Evolutionary conservation across 2,888 invertebrate species (phyloP).

Genomic region (Cosmia trapezina): DNA sequence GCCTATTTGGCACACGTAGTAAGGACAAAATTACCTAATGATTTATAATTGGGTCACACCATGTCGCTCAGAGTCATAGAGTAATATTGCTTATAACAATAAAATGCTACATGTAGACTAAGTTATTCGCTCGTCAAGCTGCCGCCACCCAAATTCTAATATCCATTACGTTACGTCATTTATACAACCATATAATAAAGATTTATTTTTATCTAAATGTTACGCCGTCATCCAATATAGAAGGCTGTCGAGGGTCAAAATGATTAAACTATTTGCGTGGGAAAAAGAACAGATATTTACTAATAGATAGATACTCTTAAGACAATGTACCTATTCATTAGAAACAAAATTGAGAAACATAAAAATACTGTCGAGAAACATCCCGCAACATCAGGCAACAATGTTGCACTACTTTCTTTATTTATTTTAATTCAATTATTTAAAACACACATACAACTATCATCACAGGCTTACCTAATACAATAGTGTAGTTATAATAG

Average conservation of each 20-base stretch:
- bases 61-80: too few relatives aligned
- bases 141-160: background rate
- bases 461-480: too few relatives aligned
- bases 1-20: too few relatives aligned
- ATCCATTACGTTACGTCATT: conserved; percentile 10
- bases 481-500: too few relatives aligned
- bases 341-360: background rate
- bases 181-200: background rate
- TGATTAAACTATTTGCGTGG: background rate
- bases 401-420: background rate
- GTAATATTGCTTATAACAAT: background rate
- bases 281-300: background rate
- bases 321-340: background rate
- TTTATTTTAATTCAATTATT: too few relatives aligned
- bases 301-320: background rate
- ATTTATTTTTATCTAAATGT: background rate
- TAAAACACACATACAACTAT: too few relatives aligned
- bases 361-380: background rate
- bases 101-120: conserved; percentile 1
- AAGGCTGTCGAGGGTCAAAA: background rate
- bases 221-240: background rate
- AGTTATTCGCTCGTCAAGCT: background rate
- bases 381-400: background rate
- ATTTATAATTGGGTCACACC: too few relatives aligned
- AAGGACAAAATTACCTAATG: too few relatives aligned